These are phyloP conservation scores for Lycophotia porphyrea DNA, from an alignment of 2,888 invertebrate genomes.

Conservation along the genomic window DNA sequence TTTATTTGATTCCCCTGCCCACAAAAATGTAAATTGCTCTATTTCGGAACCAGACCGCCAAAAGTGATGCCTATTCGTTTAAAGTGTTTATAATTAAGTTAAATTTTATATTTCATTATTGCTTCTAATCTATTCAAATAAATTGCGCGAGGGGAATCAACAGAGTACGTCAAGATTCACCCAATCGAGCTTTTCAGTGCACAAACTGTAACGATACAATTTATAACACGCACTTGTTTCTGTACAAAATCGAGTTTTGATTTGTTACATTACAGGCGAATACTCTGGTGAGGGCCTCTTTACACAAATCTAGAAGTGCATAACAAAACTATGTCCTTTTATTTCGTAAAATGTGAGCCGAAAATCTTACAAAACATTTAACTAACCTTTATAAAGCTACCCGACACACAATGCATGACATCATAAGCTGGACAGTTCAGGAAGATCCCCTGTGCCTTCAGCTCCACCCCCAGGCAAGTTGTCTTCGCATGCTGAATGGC, in stretches of 20 bases:
- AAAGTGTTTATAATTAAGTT: too few species aligned
- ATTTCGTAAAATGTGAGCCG: neutral
- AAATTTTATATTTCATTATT: too few species aligned
- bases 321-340: too few species aligned
- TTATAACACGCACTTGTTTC: neutral
- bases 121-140: too few species aligned
- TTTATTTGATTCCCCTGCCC: too few species aligned
- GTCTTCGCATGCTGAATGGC: constrained; percentile 74
- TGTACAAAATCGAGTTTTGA: neutral
- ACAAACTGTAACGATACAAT: neutral
- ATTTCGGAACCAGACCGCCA: too few species aligned
- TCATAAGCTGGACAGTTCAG: constrained; percentile 81
- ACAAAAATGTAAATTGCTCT: too few species aligned
- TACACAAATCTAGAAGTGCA: too few species aligned
- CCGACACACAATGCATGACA: constrained; percentile 73
- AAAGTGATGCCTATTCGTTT: too few species aligned
- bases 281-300: too few species aligned
- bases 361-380: constrained; percentile 24
- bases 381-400: constrained; percentile 77
- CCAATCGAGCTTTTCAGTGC: neutral
- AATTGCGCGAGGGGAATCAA: too few species aligned
- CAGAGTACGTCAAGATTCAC: too few species aligned
- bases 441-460: constrained; percentile 76
- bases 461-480: constrained; percentile 70
- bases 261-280: neutral